Evolutionary conservation across 2,797 vertebrate genomes (phyloP).

Genomic region (Merluccius polli): DNA sequence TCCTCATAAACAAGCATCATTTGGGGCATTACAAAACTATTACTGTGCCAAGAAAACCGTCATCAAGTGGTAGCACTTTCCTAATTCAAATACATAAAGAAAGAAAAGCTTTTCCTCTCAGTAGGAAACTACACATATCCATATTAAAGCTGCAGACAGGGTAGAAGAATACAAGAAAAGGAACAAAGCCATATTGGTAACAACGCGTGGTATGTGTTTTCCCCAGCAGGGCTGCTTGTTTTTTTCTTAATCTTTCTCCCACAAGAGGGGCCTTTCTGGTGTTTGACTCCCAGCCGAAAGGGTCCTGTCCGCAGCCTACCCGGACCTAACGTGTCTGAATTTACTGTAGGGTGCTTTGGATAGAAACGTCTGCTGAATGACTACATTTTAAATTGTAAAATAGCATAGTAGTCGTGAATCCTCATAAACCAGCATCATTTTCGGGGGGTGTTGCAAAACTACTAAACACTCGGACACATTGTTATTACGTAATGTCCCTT

Average conservation of each 20-base stretch:
- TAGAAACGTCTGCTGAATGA: background rate
- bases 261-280: constrained; percentile 33
- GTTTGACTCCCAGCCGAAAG: too few relatives aligned
- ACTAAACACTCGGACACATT: background rate
- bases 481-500: background rate
- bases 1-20: too few relatives aligned
- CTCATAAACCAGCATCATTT: background rate
- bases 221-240: background rate
- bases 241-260: background rate
- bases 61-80: background rate
- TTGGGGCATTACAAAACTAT: too few relatives aligned
- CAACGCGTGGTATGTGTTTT: background rate
- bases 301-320: background rate
- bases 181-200: background rate
- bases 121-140: background rate
- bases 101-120: background rate
- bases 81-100: background rate
- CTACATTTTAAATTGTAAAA: background rate
- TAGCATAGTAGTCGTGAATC: background rate
- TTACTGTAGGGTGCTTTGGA: background rate
- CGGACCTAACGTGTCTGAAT: background rate
- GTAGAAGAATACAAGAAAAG: background rate
- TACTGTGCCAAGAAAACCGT: background rate
- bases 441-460: background rate
- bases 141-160: background rate